A percentile compares a stretch with the other conserved stretches of the same genome.
These are phyloP conservation scores for Syngnathoides biaculeatus DNA, from an alignment of 2,113 vertebrate species.

Conservation along the genomic window DNA sequence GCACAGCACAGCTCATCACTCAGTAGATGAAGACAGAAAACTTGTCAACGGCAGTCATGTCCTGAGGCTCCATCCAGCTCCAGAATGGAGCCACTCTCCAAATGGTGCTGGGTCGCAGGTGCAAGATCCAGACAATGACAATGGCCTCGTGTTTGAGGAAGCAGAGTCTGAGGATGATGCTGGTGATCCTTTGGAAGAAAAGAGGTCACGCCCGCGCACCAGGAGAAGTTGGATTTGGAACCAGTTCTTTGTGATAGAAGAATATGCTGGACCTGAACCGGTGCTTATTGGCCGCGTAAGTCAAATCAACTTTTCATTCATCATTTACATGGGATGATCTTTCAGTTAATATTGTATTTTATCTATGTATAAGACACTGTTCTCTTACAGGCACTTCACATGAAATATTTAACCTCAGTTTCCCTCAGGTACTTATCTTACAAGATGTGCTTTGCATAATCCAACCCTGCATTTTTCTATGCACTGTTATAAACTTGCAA, in stretches of 20 bases:
- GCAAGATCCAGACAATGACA: conserved; percentile 35
- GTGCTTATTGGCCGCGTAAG: conserved; percentile 92
- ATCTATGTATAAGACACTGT: conserved; percentile 38
- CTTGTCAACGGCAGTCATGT: conserved; percentile 66
- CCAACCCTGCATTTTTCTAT: conserved; percentile 28
- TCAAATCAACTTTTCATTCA: conserved; percentile 24
- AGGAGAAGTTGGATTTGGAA: conserved; percentile 94
- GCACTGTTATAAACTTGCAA: conserved; percentile 47
- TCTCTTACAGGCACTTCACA: conserved; percentile 22
- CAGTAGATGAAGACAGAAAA: conserved; percentile 51
- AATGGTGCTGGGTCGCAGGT: conserved; percentile 27
- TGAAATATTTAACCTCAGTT: conserved; percentile 36
- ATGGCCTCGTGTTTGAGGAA: conserved; percentile 73
- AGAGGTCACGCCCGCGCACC: conserved; percentile 75
- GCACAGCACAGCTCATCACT: conserved; percentile 55
- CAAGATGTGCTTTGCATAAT: conserved; percentile 23
- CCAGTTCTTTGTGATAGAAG: conserved; percentile 93
- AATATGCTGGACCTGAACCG: conserved; percentile 87
- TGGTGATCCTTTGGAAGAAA: conserved; percentile 28
- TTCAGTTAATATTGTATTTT: conserved; percentile 32
- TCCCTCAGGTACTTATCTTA: conserved; percentile 18
- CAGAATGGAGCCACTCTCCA: conserved; percentile 40
- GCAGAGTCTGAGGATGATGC: conserved; percentile 30
- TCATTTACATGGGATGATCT: conserved; percentile 41
- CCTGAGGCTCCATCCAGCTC: conserved; percentile 72